Evolutionary conservation across 2,797 vertebrate species (phyloP), one percentile per base, ranked within the genome.

Genomic region (Catharus ustulatus): DNA sequence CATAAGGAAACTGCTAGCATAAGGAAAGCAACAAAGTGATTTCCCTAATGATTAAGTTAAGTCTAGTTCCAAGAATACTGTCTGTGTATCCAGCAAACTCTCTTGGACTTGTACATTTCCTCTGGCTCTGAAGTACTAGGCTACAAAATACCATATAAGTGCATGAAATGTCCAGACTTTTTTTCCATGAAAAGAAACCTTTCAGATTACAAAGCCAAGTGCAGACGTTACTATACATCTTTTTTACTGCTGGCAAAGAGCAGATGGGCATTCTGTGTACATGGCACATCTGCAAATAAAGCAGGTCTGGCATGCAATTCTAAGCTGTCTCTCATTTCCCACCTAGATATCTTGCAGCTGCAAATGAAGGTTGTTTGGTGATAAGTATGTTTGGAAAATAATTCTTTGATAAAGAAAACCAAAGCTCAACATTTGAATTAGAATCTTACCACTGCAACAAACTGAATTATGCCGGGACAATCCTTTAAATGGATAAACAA

Each of bases 51-150:
- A 85, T 55, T 94, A 71, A 80, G 67, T 71, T 89, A 79, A 90
- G 36, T 57, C 61, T 48, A 64, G 45, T 96, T 97, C 96, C 95
- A 97, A 97, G 90, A 96, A 95, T 73, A 87, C 74, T 82, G 80
- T 74, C 88, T 93, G 80, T 84, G 74, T 84, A 90, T 95, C 83
- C 92, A 95, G 81, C 90, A 92, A 79, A 73, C 84, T 88, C 72
- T 84, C 85, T 94, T 97, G 94, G 95, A 96, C 73, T n/a, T 90
- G 91, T 63, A 91, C 83, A 58, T 96, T 96, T 96, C 94, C 90
- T 96, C 77, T 94, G 94, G 89, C 94, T 94, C 80, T 68, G 21
- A 93, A 93, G n/a, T 67, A 82, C n/a, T 24, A 55, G 29, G 34
- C 77, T 90, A 80, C 74, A 94, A 93, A 95, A 94, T 77, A 90